phyloP scores from a whole-genome alignment of 2,888 invertebrate species.

The Spisula solida region DNA sequence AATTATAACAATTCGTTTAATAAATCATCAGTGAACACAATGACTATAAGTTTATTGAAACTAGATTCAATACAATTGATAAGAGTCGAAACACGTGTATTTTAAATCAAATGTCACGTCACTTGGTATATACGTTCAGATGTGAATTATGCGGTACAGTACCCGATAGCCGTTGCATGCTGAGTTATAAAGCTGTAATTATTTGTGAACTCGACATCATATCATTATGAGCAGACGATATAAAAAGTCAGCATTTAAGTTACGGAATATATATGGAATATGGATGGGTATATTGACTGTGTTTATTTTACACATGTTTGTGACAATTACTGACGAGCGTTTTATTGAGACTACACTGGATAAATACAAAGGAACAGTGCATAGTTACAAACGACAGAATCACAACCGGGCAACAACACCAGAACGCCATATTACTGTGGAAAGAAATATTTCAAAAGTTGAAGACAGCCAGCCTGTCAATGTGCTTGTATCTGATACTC shows the following conservation, averaged over 20 bases:
- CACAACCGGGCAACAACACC: background rate
- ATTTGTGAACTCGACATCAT: no score
- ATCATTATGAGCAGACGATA: background rate
- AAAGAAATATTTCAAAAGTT: background rate
- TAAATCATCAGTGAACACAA: no score
- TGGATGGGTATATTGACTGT: conserved; percentile 4
- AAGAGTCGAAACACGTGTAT: no score
- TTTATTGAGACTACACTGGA: background rate
- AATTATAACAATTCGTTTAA: no score
- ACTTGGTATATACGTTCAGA: no score
- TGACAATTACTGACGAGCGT: background rate
- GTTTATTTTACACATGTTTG: background rate
- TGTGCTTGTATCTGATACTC: background rate
- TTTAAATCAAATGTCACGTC: no score
- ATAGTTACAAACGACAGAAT: background rate
- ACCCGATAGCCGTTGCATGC: no score
- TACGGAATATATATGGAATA: background rate
- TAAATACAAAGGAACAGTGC: background rate
- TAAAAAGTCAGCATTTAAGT: background rate
- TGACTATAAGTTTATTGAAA: no score
- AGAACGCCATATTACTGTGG: background rate
- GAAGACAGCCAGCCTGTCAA: background rate
- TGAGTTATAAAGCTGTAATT: no score
- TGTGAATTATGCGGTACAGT: no score
- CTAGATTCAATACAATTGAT: no score